Base-by-base conservation (phyloP, 2,797 vertebrate species). In the Siniperca obscura region DNA sequence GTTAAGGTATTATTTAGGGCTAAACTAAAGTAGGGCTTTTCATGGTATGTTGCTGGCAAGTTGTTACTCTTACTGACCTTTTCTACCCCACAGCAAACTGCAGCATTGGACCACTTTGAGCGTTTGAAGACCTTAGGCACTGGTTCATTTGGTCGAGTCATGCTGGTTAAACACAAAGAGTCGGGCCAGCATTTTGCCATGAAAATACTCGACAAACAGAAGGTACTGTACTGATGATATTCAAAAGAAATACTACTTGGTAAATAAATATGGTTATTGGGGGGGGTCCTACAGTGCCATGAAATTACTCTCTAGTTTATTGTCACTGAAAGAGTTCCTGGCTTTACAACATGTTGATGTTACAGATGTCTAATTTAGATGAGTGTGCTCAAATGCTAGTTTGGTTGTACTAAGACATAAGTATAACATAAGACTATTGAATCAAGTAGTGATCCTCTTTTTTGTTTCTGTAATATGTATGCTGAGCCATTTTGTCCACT, bases 171-270 rank as follows among this genome's bases (percentile, higher is more conserved):
- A 87, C 97, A 98, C 94, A 97, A 96, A 94, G 97, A 97, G 76
- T 83, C 95, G 0, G 96, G 97, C 61, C 96, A 95, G 91, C 97
- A 98, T 92, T 99, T 95, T 67, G 98, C 97, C 84, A 99, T 98
- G 98, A 99, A 98, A 94, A 98, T 98, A 93, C 96, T 99, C 74
- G 98, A 99, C 93, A 99, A 98, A 96, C 97, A 99, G 93, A 99
- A 98, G 97, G 97, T 98, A 86, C 78, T 21, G 53, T 73, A 30
- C n/a, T 21, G 21, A 3, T 17, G 1, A 8, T 16, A 17, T 27
- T 30, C 1, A 25, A 68, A 27, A 66, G 8, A 66, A n/a, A 22
- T 4, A 17, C 42, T 38, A 3, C 21, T n/a, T 12, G 1, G 2
- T 74, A 25, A 53, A 70, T 57, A 8, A 8, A 30, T 30, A 30